Percentiles rank a stretch among this genome's conserved stretches.
These are phyloP conservation scores for Conus canariensis DNA, from an alignment of 2,888 invertebrate genomes.

Conservation along the genomic window DNA sequence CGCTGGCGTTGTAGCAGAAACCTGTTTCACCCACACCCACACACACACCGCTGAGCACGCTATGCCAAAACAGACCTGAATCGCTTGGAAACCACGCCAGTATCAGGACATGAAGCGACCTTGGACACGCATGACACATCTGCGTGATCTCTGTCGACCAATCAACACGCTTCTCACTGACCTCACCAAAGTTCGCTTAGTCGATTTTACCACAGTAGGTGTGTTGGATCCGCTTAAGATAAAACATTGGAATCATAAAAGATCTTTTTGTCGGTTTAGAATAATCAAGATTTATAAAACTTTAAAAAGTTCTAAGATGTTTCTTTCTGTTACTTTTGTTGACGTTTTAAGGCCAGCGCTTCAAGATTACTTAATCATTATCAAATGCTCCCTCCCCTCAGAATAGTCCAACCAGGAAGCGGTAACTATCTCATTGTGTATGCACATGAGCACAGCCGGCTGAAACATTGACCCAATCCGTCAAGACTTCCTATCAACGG, in stretches of 20 bases:
- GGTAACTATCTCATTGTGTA: constrained; percentile 30
- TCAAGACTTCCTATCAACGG: not conserved
- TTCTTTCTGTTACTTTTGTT: not conserved
- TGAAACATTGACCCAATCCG: not conserved
- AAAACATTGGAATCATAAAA: not conserved
- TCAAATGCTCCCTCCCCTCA: too few relatives aligned
- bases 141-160: constrained; percentile 47
- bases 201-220: constrained; percentile 8
- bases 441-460: constrained; percentile 38
- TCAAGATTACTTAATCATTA: too few relatives aligned
- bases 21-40: not conserved
- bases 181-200: constrained; percentile 33
- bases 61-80: not conserved
- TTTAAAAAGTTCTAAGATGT: too few relatives aligned
- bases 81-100: constrained; percentile 17
- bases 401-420: constrained; percentile 7
- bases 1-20: too few relatives aligned
- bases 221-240: not conserved
- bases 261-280: not conserved
- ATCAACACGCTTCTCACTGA: constrained; percentile 43
- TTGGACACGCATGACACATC: constrained; percentile 41
- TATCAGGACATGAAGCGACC: constrained; percentile 33
- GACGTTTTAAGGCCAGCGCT: not conserved
- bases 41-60: not conserved
- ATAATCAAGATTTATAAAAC: not conserved